These are phyloP conservation scores for Dasypus novemcinctus DNA, from an alignment of 2,113 vertebrate species.

Conservation along the genomic window DNA sequence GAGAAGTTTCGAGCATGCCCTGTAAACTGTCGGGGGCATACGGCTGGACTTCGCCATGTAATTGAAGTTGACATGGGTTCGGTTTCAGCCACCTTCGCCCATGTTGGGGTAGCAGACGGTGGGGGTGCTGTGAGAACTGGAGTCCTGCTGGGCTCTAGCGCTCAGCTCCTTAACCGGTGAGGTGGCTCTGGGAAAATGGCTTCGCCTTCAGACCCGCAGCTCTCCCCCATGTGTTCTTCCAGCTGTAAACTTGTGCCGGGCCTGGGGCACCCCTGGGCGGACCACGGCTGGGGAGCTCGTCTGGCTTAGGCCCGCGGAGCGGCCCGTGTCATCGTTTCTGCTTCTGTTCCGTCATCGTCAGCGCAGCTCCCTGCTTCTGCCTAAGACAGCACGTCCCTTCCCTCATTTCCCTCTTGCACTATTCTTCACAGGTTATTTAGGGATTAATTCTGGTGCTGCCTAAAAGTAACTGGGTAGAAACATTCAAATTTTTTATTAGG, in stretches of 20 bases:
- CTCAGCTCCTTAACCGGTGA: background rate
- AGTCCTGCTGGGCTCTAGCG: background rate
- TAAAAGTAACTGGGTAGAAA: background rate
- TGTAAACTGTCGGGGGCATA: background rate
- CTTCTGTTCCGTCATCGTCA: rapidly evolving
- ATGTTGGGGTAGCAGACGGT: background rate
- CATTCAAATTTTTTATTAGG: background rate
- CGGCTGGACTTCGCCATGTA: background rate
- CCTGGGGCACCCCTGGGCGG: no score
- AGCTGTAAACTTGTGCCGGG: background rate
- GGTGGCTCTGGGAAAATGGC: background rate
- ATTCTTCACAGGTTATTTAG: background rate
- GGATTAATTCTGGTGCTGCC: background rate
- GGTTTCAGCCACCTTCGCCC: background rate
- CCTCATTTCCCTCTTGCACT: rapidly evolving
- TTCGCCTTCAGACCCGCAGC: background rate
- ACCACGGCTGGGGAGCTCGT: rapidly evolving
- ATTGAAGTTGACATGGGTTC: background rate
- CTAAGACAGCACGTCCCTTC: rapidly evolving
- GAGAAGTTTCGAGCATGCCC: rapidly evolving
- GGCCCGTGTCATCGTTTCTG: background rate
- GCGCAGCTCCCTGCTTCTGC: background rate
- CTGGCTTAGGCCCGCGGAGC: no score
- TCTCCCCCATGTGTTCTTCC: no score
- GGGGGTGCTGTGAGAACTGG: rapidly evolving